Base-by-base conservation (phyloP, 2,888 invertebrate species). In the Pseudococcus longispinus region DNA sequence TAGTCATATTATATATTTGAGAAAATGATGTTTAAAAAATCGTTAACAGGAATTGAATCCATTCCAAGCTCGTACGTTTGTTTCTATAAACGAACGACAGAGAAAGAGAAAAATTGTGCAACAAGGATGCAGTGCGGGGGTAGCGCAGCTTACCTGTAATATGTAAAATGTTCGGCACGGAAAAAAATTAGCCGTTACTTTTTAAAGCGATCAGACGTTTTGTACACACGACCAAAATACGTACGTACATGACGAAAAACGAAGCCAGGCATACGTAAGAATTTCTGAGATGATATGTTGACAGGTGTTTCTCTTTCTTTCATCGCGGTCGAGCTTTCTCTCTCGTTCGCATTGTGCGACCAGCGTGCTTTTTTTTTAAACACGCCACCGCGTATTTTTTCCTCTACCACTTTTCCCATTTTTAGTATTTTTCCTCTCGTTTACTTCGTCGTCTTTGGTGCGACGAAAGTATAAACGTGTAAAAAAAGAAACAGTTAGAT, bases 401-500 rank as follows among this genome's bases (percentile, higher is more conserved):
- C 13, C 51, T 51, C n/a, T 51, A 6, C 51, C 51, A 4, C 4
- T 51, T n/a, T 18, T 51, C n/a, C 15, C n/a, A 8, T 51, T 51
- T 51, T n/a, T 65, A 37, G 37, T 37, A 13, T 26, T 29, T 70
- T 70, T 15, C 9, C 70, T 70, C 18, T 70, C 70, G 29, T 29
- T 70, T 65, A 15, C 65, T 11, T 26, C 65, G 26, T 65, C 29
- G 65, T 29, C 70, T 70, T 60, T 6, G 18, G 26, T 18, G 70
- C 18, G 70, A 29, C 70, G 29, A 29, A 70, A 32, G 18, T 70
- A 29, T 60, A 23, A 20, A 11, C 13, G 5, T 23, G 23, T 60
- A 60, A 60, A 60, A 70, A 70, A 70, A 70, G 29, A 70, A 65
- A 65, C n/a, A n/a, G n/a, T n/a, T 65, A 65, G 70, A 70, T 70